These are phyloP conservation scores for Crotophaga sulcirostris DNA, from an alignment of 2,113 vertebrate genomes.

Conservation along the genomic window DNA sequence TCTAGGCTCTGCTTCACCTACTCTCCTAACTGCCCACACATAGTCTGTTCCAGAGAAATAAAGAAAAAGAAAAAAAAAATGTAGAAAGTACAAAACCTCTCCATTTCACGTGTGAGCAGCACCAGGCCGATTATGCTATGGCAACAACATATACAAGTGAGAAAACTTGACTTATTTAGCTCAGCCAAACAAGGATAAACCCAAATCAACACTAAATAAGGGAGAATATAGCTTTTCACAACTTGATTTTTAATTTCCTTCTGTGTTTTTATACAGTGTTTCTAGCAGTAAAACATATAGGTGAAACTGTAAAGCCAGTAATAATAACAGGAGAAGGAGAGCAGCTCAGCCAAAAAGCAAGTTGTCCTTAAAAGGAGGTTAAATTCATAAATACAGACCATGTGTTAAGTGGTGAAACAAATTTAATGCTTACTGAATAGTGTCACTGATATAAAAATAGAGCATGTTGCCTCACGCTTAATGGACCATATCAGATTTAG, in stretches of 20 bases:
- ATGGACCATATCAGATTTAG: neutral
- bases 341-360: slow-evolving; percentile 8
- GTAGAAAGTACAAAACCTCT: neutral
- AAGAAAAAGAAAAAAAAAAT: neutral
- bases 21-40: neutral
- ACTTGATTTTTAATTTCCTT: neutral
- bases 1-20: neutral
- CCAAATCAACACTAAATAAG: neutral
- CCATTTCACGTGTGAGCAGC: neutral
- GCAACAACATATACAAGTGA: neutral
- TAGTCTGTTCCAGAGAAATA: neutral
- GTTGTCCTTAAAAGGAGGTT: slow-evolving; percentile 62
- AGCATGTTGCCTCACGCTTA: neutral
- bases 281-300: neutral
- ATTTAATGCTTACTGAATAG: slow-evolving; percentile 32
- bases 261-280: neutral
- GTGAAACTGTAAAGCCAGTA: slow-evolving; percentile 32
- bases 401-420: slow-evolving; percentile 34
- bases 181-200: neutral
- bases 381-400: slow-evolving; percentile 45
- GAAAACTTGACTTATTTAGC: neutral
- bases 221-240: neutral
- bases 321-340: slow-evolving; percentile 25
- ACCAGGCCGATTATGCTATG: neutral
- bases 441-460: slow-evolving; percentile 57